Conservation (phyloP, 2,113 vertebrate species). For the Pica pica region DNA sequence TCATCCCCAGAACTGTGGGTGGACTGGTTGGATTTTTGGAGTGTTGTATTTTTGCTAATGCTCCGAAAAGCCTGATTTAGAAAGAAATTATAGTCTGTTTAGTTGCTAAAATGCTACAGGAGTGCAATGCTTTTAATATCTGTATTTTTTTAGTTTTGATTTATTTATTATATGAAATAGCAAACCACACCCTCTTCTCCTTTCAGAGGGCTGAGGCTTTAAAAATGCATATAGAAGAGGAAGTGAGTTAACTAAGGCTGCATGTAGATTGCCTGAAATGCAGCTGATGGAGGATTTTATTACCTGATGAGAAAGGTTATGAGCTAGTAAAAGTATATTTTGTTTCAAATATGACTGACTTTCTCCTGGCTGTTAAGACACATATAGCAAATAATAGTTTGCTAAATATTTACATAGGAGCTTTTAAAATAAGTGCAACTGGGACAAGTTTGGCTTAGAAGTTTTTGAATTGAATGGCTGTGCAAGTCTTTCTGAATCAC, state of each 20-base stretch:
- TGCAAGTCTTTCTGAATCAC: background rate
- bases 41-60: background rate
- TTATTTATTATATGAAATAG: background rate
- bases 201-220: background rate
- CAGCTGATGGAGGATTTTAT: background rate
- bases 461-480: background rate
- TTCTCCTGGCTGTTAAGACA: background rate
- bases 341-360: background rate
- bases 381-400: background rate
- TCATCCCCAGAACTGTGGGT: background rate
- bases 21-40: background rate
- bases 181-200: constrained; percentile 52
- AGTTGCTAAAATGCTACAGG: background rate
- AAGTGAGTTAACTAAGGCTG: background rate
- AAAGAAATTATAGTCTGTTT: background rate
- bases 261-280: background rate
- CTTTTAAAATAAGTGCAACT: background rate
- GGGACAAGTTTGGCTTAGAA: background rate
- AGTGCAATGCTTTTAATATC: background rate
- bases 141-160: background rate
- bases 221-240: background rate
- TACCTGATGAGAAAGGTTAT: background rate
- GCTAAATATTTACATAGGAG: background rate
- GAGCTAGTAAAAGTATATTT: background rate
- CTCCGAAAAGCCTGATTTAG: background rate